Evolutionary conservation across 2,888 invertebrate genomes (phyloP).

Genomic region (Eilema caniola): DNA sequence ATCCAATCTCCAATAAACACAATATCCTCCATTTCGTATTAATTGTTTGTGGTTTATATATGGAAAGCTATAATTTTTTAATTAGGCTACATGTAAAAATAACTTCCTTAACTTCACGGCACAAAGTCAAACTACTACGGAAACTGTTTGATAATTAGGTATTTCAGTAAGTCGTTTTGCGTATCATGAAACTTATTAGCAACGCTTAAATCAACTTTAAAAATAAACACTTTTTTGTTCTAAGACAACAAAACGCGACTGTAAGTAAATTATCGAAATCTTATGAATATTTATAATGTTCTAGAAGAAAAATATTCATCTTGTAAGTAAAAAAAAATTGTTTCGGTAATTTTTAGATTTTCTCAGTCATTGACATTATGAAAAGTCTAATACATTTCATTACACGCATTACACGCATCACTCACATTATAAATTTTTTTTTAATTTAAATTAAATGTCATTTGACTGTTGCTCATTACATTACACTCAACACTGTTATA

Average conservation of each 20-base stretch:
- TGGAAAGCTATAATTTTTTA: slow-evolving; percentile 25
- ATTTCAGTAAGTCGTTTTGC: slow-evolving; percentile 23
- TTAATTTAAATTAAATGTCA: too few species aligned
- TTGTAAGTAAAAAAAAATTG: neutral
- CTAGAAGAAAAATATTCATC: neutral
- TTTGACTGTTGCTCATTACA: too few species aligned
- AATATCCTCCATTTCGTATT: slow-evolving; percentile 78
- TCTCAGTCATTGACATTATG: slow-evolving; percentile 2
- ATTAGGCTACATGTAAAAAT: slow-evolving; percentile 50
- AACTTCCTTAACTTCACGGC: slow-evolving; percentile 42
- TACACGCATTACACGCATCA: neutral
- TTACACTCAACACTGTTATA: too few species aligned
- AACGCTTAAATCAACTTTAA: neutral
- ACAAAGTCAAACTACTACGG: slow-evolving; percentile 25
- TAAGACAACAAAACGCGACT: neutral
- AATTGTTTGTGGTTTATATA: slow-evolving; percentile 17
- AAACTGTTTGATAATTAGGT: slow-evolving; percentile 45
- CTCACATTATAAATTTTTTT: too few species aligned
- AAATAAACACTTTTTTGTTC: neutral
- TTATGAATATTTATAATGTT: neutral
- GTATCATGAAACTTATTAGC: neutral
- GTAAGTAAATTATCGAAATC: neutral
- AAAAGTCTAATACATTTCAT: slow-evolving; percentile 8
- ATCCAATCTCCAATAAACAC: slow-evolving; percentile 87
- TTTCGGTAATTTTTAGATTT: neutral